Base-by-base conservation (phyloP, 2,888 invertebrate species). In the Gymnocheta viridis region DNA sequence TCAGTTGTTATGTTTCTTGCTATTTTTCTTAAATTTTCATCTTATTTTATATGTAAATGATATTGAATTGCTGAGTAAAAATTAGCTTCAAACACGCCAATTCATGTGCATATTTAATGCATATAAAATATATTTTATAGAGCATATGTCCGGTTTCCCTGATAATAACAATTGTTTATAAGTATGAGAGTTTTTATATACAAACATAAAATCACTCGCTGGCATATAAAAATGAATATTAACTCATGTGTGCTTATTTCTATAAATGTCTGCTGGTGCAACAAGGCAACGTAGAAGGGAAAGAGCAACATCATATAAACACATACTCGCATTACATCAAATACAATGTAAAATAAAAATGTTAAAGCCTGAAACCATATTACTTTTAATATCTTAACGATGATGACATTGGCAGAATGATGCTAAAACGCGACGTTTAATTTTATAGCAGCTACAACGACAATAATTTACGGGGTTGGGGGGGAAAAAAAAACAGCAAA, bases 381-480 rank as follows among this genome's bases (percentile, higher is more conserved):
- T 73, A 84, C 77, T 84, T 84, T 84, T 84, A 84, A 84, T 84
- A 84, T 84, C 84, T 84, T 84, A 84, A 84, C 84, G 77, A 81
- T 84, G 84, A 84, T 84, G 84, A 84, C 84, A 84, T 84, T 84
- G 84, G 84, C 84, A 84, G 84, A 84, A 84, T 84, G 81, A 84
- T 84, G 84, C 84, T 84, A 84, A 81, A 84, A 72, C 81, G 84
- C 84, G 84, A 84, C 84, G 84, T 84, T 84, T 84, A 81, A 84
- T 84, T 83, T 78, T 81, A 83, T 84, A 76, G 69, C 85, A 72
- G 64, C 82, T 82, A 66, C 86, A 86, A 17, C 83, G 58, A 76
- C 82, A 84, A 83, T 60, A 72, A 69, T 74, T 77, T 67, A 24
- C 12, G 19, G 17, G 27, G 58, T 67, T 67, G 32, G 82, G 72